Evolutionary conservation across 2,113 vertebrate genomes (phyloP).

Genomic region (Ptyas mucosa): DNA sequence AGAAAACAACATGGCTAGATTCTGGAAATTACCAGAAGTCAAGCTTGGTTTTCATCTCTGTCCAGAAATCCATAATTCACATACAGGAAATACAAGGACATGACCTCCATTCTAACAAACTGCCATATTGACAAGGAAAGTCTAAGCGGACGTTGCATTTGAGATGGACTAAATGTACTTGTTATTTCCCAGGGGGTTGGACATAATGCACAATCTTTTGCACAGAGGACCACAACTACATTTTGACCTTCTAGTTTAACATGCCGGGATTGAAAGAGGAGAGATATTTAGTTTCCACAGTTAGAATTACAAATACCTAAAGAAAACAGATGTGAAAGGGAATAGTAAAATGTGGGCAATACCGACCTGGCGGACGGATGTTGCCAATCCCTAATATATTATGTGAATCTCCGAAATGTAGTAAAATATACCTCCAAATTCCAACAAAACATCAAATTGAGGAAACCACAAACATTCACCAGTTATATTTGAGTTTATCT

Average conservation of each 20-base stretch:
- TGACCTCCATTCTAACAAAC: not conserved
- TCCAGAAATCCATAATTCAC: not conserved
- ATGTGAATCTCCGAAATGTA: not conserved
- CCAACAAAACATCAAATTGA: not conserved
- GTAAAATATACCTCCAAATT: not conserved
- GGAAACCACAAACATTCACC: not conserved
- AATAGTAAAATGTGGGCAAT: not conserved
- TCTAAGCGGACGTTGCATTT: not conserved
- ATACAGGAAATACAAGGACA: not conserved
- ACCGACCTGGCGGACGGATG: too few species aligned
- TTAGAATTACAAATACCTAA: not conserved
- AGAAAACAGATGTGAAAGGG: not conserved
- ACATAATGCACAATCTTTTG: not conserved
- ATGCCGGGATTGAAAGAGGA: not conserved
- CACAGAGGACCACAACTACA: not conserved
- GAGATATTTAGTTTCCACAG: not conserved
- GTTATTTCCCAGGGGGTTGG: not conserved
- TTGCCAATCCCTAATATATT: not conserved
- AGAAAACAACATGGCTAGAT: not conserved
- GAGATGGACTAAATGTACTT: not conserved
- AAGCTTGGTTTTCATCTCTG: not conserved
- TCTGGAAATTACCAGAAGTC: not conserved
- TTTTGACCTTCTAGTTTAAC: not conserved
- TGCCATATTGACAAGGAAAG: not conserved
- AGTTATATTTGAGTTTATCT: not conserved